Evolutionary conservation across 2,113 vertebrate genomes (phyloP).

Genomic region (Oryzias javanicus): DNA sequence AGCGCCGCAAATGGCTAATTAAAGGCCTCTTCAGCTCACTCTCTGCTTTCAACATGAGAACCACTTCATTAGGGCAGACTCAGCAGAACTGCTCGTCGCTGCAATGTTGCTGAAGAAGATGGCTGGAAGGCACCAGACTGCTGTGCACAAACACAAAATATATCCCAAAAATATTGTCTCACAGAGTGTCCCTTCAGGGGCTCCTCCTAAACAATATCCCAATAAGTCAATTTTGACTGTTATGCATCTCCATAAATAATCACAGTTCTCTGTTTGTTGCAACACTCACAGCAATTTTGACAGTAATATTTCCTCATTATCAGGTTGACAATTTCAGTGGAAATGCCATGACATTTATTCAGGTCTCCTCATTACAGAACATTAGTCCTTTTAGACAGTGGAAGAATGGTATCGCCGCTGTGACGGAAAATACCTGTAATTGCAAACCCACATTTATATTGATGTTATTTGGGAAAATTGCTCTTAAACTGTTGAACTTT

Average conservation of each 20-base stretch:
- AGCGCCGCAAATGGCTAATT: slow-evolving; percentile 40
- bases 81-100: slow-evolving; percentile 7
- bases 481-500: too few species aligned
- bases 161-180: too few species aligned
- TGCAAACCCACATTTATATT: slow-evolving; percentile 14
- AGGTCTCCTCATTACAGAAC: slow-evolving; percentile 21
- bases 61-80: slow-evolving; percentile 48
- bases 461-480: too few species aligned
- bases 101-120: not conserved
- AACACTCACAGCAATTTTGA: not conserved
- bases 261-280: not conserved
- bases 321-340: slow-evolving; percentile 11
- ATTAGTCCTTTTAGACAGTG: slow-evolving; percentile 29
- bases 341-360: slow-evolving; percentile 48
- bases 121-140: slow-evolving; percentile 13
- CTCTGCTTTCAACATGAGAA: slow-evolving; percentile 30
- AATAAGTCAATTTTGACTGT: slow-evolving; percentile 1
- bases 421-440: slow-evolving; percentile 54
- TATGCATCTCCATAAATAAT: too few species aligned
- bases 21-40: slow-evolving; percentile 24
- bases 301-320: not conserved
- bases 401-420: slow-evolving; percentile 37
- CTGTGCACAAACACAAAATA: slow-evolving; percentile 11
- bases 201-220: too few species aligned
- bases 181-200: too few species aligned